Base-by-base conservation (phyloP, 2,888 invertebrate species). In the Danaus chrysippus region DNA sequence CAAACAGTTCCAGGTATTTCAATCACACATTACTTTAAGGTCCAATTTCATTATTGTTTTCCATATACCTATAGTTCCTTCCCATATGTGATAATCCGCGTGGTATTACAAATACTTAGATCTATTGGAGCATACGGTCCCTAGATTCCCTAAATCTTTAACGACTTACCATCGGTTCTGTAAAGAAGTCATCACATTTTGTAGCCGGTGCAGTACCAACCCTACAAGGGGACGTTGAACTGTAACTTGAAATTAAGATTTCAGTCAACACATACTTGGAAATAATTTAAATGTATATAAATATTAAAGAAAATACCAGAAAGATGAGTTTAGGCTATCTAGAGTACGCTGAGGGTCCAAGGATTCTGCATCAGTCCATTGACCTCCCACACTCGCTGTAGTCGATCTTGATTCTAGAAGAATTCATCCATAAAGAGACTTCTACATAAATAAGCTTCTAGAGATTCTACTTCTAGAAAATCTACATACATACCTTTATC, bases 391-490 rank as follows among this genome's bases (percentile, higher is more conserved):
- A 65, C 87, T 88, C 0, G 94, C 93, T 0, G 95, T 95, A 76
- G 95, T 95, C 1, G 95, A 95, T 70, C 95, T 91, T 0, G 93
- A 92, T 71, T 94, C 95, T 92, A 87, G 63, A 49, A 17, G 11
- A 17, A 11, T 34, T 19, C 12, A n/a, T 41, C 10, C 41, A 43
- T 12, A 23, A 3, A 49, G 44, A 23, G 6, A 34, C 56, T 56
- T 46, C 10, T 15, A 8, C 34, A 41, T 17, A 55, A 46, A 1
- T 12, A 8, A 10, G 41, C 53, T 19, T 17, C 23, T 12, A 13
- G 19, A 19, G 2, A 13, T 42, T n/a, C n/a, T n/a, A n/a, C n/a
- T 10, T 61, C 56, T 44, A 62, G 23, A 54, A 61, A 10, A 2
- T 17, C 49, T 49, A 42, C 42, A 43, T 58, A 64, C 46, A 66